These are phyloP conservation scores for Fabriciana adippe DNA, from an alignment of 2,888 invertebrate genomes.

Conservation along the genomic window DNA sequence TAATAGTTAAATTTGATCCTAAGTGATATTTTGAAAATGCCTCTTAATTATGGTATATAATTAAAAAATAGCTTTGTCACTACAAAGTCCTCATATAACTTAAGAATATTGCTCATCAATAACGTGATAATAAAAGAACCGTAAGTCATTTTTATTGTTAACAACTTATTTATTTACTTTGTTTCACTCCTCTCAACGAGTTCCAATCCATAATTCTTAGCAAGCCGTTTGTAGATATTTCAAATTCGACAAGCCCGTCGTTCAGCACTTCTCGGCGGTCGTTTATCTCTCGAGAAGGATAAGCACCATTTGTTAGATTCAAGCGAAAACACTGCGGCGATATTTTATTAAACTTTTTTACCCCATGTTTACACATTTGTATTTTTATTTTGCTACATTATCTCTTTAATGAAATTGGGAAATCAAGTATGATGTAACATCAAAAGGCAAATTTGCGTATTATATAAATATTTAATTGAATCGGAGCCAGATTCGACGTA, in stretches of 20 bases:
- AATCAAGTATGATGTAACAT: background rate
- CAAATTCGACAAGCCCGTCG: slow-evolving; percentile 62
- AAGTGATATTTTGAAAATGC: slow-evolving; percentile 22
- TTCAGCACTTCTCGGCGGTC: slow-evolving; percentile 61
- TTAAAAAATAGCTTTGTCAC: too few species aligned
- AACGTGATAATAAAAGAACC: too few species aligned
- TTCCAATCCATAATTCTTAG: slow-evolving; percentile 29
- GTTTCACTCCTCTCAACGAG: slow-evolving; percentile 7
- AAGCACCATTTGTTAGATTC: slow-evolving; percentile 63
- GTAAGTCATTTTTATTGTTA: too few species aligned
- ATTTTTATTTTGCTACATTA: background rate
- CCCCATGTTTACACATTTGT: slow-evolving; percentile 15
- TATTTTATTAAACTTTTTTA: slow-evolving; percentile 38
- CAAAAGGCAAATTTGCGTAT: background rate
- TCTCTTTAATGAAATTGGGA: background rate
- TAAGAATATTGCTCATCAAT: too few species aligned
- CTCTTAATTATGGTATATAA: background rate
- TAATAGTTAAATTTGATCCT: background rate
- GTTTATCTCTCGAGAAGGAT: slow-evolving; percentile 64
- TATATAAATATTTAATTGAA: slow-evolving; percentile 1
- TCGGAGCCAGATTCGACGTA: background rate
- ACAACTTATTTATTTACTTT: slow-evolving; percentile 10
- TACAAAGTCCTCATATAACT: background rate
- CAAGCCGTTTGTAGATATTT: slow-evolving; percentile 45
- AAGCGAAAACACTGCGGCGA: slow-evolving; percentile 49